phyloP scores from a whole-genome alignment of 2,888 invertebrate genomes.

The Chaetoderma sp. region DNA sequence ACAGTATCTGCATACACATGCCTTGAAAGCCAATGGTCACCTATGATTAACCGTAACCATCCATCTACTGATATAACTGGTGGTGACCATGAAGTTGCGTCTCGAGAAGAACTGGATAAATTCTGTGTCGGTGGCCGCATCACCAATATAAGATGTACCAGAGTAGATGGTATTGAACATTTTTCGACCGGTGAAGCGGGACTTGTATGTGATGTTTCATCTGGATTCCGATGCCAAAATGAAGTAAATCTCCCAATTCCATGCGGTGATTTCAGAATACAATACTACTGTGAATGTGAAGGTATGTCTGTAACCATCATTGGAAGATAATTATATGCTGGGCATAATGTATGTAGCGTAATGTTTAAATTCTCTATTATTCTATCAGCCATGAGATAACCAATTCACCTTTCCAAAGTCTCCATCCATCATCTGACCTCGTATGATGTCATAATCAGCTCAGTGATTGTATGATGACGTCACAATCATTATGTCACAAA shows the following conservation, averaged over 20 bases:
- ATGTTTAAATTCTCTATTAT: too few species aligned
- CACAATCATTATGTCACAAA: too few species aligned
- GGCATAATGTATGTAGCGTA: not conserved
- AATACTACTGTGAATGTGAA: conserved; percentile 70
- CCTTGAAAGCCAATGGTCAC: conserved; percentile 42
- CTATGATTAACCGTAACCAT: conserved; percentile 50
- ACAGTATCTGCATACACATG: conserved; percentile 8
- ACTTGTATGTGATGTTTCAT: not conserved
- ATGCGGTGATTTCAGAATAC: conserved; percentile 47
- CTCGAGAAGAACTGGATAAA: conserved; percentile 34
- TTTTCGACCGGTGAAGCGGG: too few species aligned
- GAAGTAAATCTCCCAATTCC: conserved; percentile 26
- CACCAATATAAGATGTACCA: conserved; percentile 56
- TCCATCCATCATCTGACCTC: too few species aligned
- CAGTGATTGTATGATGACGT: too few species aligned
- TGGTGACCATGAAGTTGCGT: conserved; percentile 32
- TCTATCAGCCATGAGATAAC: too few species aligned
- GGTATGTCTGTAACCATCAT: not conserved
- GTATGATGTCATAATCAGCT: too few species aligned
- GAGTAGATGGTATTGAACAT: conserved; percentile 42
- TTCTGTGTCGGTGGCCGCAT: conserved; percentile 56
- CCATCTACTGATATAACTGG: conserved; percentile 37
- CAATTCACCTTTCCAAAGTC: too few species aligned
- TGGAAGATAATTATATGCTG: too few species aligned
- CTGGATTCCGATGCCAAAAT: conserved; percentile 78